phyloP scores from a whole-genome alignment of 1,140 invertebrate species.

The Hyposmocoma kahamanoa region DNA sequence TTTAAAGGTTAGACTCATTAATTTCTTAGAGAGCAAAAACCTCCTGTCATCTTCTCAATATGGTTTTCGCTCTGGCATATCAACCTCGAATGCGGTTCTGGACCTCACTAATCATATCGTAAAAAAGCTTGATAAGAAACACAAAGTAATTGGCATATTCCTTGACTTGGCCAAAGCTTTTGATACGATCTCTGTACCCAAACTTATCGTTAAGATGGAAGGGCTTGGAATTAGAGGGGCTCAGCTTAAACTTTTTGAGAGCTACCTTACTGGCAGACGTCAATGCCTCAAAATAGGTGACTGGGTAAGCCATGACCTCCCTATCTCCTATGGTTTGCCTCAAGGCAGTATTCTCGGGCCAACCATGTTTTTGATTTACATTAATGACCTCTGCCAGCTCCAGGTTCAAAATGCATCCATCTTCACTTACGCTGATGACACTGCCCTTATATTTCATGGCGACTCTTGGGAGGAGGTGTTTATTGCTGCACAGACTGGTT shows the following conservation, averaged over 20 bases:
- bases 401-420: constrained; percentile 8
- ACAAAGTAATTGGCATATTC: not conserved
- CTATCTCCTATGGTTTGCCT: constrained; percentile 4
- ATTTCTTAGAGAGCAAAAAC: not conserved
- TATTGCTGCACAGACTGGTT: too few species aligned
- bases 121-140: not conserved
- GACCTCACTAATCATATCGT: not conserved
- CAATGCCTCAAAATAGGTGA: not conserved
- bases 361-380: constrained; percentile 10
- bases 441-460: too few species aligned
- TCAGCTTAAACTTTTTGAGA: not conserved
- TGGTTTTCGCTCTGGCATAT: not conserved
- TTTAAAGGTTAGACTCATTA: not conserved
- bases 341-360: constrained; percentile 12
- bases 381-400: too few species aligned
- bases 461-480: too few species aligned
- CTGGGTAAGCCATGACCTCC: not conserved
- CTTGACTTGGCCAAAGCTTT: not conserved
- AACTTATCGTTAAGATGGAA: not conserved
- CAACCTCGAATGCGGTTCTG: not conserved
- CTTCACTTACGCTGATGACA: too few species aligned
- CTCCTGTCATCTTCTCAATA: not conserved
- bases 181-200: not conserved
- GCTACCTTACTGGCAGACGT: not conserved
- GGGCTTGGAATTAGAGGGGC: not conserved